phyloP scores from a whole-genome alignment of 2,888 invertebrate species.

The Callinectes sapidus region DNA sequence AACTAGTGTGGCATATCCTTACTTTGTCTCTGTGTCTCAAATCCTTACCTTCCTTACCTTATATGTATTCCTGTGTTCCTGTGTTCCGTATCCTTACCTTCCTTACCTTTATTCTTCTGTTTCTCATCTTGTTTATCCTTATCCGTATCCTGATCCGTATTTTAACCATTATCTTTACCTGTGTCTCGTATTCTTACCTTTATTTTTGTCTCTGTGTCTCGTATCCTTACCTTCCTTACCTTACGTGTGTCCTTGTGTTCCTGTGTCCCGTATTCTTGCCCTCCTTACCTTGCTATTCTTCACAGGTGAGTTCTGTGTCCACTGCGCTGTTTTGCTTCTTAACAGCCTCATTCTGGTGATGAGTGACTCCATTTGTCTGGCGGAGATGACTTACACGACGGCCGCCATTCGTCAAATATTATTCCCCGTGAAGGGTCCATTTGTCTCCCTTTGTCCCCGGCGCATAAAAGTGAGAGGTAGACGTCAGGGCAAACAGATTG shows the following conservation, averaged over 20 bases:
- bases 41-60: too few species aligned
- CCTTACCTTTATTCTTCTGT: too few species aligned
- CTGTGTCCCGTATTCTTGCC: neutral
- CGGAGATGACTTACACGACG: constrained; percentile 15
- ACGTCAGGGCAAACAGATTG: neutral
- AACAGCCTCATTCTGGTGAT: constrained; percentile 43
- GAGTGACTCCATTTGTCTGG: constrained; percentile 42
- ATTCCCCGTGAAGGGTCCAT: constrained; percentile 11
- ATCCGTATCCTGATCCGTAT: too few species aligned
- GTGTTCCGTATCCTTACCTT: too few species aligned
- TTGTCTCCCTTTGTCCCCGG: constrained; percentile 4
- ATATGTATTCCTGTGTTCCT: too few species aligned
- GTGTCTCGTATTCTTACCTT: too few species aligned
- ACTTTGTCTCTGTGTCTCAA: too few species aligned
- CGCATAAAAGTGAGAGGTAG: neutral
- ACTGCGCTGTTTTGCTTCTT: constrained; percentile 29
- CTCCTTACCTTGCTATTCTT: neutral
- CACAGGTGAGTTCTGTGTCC: neutral
- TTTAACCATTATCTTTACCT: too few species aligned
- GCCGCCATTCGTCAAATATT: constrained; percentile 36
- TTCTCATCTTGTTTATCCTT: too few species aligned
- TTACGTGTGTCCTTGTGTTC: neutral
- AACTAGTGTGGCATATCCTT: too few species aligned
- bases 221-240: neutral
- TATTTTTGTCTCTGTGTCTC: too few species aligned